These are phyloP conservation scores for Sitobion miscanthi DNA, from an alignment of 1,140 invertebrate species.

Conservation along the genomic window DNA sequence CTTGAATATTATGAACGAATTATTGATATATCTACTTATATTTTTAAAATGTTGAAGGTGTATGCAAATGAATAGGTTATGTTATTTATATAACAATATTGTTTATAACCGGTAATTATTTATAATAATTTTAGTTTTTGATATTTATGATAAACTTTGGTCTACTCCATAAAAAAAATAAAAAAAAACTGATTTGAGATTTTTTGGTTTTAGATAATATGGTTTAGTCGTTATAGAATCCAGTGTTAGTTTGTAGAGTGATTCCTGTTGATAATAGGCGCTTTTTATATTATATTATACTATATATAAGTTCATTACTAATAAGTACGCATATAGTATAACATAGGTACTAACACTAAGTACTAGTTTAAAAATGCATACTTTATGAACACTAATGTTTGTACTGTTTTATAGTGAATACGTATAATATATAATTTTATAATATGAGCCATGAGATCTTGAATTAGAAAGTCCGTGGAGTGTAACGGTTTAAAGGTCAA, in stretches of 20 bases:
- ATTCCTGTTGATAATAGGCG: background rate
- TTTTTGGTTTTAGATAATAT: background rate
- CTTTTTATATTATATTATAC: background rate
- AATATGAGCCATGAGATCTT: background rate
- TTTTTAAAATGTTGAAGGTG: background rate
- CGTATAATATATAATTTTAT: background rate
- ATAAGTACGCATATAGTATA: background rate
- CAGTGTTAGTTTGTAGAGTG: background rate
- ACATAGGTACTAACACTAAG: background rate
- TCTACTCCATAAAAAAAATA: background rate
- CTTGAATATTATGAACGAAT: too few relatives aligned
- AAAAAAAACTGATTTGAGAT: background rate
- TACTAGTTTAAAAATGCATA: constrained; percentile 31
- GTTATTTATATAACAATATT: background rate
- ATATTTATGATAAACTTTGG: background rate
- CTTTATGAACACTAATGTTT: constrained; percentile 20
- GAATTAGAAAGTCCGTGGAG: constrained; percentile 39
- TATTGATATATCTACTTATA: background rate
- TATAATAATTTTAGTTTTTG: background rate
- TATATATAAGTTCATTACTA: background rate
- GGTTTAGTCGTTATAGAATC: background rate
- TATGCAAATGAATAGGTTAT: background rate
- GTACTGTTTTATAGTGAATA: background rate
- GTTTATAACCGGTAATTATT: background rate
- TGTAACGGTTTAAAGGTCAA: constrained; percentile 43